Conservation (phyloP, 1,140 invertebrate genomes). For the Drosophila pseudoananassae region DNA sequence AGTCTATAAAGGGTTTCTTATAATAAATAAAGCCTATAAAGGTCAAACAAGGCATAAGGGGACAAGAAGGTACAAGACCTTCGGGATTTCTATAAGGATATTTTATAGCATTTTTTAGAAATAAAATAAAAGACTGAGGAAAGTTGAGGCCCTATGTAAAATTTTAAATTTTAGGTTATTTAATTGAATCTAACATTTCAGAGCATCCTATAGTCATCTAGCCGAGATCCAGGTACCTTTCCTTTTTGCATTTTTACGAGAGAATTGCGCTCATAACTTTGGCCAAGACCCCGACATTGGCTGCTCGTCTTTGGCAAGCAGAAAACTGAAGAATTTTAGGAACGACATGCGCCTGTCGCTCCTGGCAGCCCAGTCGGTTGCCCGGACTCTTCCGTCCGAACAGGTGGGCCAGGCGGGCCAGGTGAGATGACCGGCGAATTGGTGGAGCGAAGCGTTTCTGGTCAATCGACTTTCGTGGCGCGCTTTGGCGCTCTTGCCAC, state of each 20-base stretch:
- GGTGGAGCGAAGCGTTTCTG: slow-evolving; percentile 18
- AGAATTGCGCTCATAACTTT: slow-evolving; percentile 81
- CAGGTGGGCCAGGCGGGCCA: slow-evolving; percentile 21
- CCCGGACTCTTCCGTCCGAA: slow-evolving; percentile 11
- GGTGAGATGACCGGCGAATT: neutral
- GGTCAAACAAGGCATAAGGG: too few species aligned
- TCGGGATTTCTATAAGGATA: too few species aligned
- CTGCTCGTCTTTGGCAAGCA: slow-evolving; percentile 64
- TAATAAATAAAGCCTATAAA: too few species aligned
- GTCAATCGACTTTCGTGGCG: slow-evolving; percentile 57
- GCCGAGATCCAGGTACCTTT: slow-evolving; percentile 4
- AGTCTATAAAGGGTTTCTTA: neutral
- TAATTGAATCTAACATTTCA: neutral
- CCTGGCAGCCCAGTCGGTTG: slow-evolving; percentile 40
- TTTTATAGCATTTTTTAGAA: too few species aligned
- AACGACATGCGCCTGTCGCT: slow-evolving; percentile 60
- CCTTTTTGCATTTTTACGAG: slow-evolving; percentile 76
- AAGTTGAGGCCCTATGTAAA: too few species aligned
- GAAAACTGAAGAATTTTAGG: slow-evolving; percentile 66
- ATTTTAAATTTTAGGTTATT: too few species aligned
- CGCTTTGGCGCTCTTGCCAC: slow-evolving; percentile 32
- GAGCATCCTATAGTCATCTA: slow-evolving; percentile 15
- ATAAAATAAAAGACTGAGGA: too few species aligned
- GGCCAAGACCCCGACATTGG: slow-evolving; percentile 35
- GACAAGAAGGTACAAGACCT: too few species aligned